Evolutionary conservation across 1,140 invertebrate genomes (phyloP), one percentile per base, ranked within the genome.

Genomic region (Trichonephila clavipes): DNA sequence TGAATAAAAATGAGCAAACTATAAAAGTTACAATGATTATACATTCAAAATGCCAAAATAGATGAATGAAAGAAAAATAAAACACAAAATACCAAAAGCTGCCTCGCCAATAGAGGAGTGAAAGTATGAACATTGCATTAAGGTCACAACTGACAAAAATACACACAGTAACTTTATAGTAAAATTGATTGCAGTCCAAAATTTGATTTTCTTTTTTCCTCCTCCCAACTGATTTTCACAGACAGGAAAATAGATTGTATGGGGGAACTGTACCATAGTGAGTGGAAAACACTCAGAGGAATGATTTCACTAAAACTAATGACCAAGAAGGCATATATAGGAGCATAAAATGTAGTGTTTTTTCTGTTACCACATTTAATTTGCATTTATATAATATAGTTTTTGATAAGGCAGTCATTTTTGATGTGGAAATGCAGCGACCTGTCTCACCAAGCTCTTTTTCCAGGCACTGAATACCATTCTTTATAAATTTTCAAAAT

Each of bases 391-490:
- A 83, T 58, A 58, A 58, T 83, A 58, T 58, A 24, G 21, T 83
- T 83, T 83, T 83, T n/a, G 51, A 83, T 51, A 59, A 51, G 82
- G 82, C 82, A 83, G 28, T 77, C 28, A 12, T 40, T 77, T 77
- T 77, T 77, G 72, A 77, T 77, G 72, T 77, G 72, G 51, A 83
- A 83, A 83, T 83, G 82, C 82, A 83, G 82, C 51, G n/a, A 83
- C 19, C 51, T 58, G 24, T 21, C 28, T 58, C 51, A 21, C 21
- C 82, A 83, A 83, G 82, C 82, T 83, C 82, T 59, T 83, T 83
- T 83, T 51, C 51, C 44, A 77, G 28, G 28, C 34, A 77, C 72
- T 16, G 34, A 40, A 16, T 8, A 24, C 14, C 24, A 77, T 34
- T 7, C 10, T 16, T 72, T 24, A 12, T 5, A 24, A 72, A 34